Base-by-base conservation (phyloP, 2,888 invertebrate species). In the Eulithis testata region DNA sequence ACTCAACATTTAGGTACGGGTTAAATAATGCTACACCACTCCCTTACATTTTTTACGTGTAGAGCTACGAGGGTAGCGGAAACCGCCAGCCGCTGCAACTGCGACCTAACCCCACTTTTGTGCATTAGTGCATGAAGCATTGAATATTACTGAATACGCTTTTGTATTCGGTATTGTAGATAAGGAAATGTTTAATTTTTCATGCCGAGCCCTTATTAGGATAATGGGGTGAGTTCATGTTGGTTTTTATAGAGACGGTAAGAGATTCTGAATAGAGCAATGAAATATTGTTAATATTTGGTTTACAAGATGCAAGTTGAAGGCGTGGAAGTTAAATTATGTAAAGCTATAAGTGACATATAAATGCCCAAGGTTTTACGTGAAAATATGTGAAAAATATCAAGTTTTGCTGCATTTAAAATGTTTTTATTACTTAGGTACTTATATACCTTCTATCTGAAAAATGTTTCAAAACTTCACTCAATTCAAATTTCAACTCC, bases 71-170 rank as follows among this genome's bases (percentile, higher is more conserved):
- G 3, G 2, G 31, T 6, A 31, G 31, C 31, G 31, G 31, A 4
- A 31, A 31, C 31, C 6, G 31, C 8, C 14, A 40, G 7, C 57
- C 81, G 82, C 82, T 70, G 1, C 2, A 63, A 83, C 43, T 77
- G 47, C 7, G 31, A 49, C 82, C 74, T 45, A 47, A 76, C 78
- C 73, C 9, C 9, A 50, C 50, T 60, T 64, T 36, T 37, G 68
- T 60, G 70, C 78, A 82, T 71, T 76, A 80, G 73, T 68, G 77
- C 81, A 82, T 81, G 80, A 85, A 84, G 80, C 83, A 80, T 85
- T 81, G 79, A 82, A 83, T 86, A 86, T 88, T 82, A 86, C 75
- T 80, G 81, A 88, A 82, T 78, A 79, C 80, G 74, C 72, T 80
- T 78, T 81, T 79, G 69, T 68, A 76, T 51, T 51, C 72, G 69